Percentiles rank a stretch among this genome's conserved stretches.
Conservation (phyloP, 2,888 invertebrate genomes). For the Alloscopus bannaensis region DNA sequence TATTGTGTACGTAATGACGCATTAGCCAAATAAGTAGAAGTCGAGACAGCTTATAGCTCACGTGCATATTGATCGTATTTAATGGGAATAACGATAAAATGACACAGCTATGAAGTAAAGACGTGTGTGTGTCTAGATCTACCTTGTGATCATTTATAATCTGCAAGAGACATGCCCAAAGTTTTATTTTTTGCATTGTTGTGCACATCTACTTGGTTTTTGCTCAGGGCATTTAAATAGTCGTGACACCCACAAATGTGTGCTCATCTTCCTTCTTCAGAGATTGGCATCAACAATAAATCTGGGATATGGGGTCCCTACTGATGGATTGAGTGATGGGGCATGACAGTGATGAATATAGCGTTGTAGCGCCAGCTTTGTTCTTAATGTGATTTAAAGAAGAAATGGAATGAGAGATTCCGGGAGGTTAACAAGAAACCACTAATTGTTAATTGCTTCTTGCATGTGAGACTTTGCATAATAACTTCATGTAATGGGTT, state of each 20-base stretch:
- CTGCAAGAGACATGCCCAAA: neutral
- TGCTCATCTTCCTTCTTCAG: constrained; percentile 53
- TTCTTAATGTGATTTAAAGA: too few species aligned
- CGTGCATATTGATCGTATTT: constrained; percentile 12
- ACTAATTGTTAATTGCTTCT: too few species aligned
- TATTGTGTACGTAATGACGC: constrained; percentile 1
- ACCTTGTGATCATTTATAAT: neutral
- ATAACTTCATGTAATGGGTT: too few species aligned
- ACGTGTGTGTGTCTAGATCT: too few species aligned
- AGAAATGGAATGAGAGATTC: too few species aligned
- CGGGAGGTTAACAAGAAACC: too few species aligned
- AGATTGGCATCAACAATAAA: constrained; percentile 47
- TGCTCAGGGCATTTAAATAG: constrained; percentile 35
- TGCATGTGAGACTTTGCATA: too few species aligned
- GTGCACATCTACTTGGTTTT: neutral
- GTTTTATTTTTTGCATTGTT: neutral
- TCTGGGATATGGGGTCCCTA: too few species aligned
- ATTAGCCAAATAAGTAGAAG: constrained; percentile 33
- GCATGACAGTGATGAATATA: too few species aligned
- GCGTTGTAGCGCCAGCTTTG: too few species aligned
- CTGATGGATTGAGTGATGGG: too few species aligned
- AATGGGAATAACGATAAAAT: constrained; percentile 18
- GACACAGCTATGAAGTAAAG: constrained; percentile 5
- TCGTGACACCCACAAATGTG: constrained; percentile 52
- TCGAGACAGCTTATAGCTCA: neutral